A percentile compares a stretch with the other conserved stretches of the same genome.
phyloP scores from a whole-genome alignment of 2,888 invertebrate genomes.

The Dexiosoma caninum region DNA sequence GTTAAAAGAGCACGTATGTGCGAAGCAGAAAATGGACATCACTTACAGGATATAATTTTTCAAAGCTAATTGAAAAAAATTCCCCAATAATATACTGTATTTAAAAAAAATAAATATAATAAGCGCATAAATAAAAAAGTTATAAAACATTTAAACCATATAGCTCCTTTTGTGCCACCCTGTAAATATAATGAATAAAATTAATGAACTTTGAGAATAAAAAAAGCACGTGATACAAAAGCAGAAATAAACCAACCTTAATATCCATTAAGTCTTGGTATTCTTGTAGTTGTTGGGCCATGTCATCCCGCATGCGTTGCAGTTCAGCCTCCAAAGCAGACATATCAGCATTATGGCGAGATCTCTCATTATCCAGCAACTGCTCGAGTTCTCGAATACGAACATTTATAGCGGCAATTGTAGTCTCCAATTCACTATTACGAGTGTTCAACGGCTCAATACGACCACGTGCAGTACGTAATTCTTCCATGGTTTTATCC shows the following conservation, averaged over 20 bases:
- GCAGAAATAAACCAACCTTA: slow-evolving; percentile 88
- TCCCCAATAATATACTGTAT: too few relatives aligned
- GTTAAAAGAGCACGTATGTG: too few relatives aligned
- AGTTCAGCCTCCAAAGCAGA: slow-evolving; percentile 88
- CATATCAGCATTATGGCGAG: slow-evolving; percentile 87
- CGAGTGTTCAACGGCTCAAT: slow-evolving; percentile 86
- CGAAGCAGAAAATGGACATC: too few relatives aligned
- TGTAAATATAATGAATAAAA: too few relatives aligned
- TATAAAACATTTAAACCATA: too few relatives aligned
- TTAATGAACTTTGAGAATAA: too few relatives aligned
- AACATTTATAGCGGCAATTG: slow-evolving; percentile 81
- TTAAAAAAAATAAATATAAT: too few relatives aligned
- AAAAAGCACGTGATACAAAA: too few relatives aligned
- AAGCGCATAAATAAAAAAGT: too few relatives aligned
- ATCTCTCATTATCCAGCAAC: slow-evolving; percentile 87
- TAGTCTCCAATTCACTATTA: slow-evolving; percentile 86
- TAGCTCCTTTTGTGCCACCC: too few relatives aligned
- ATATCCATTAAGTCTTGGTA: slow-evolving; percentile 98
- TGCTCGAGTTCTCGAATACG: slow-evolving; percentile 90
- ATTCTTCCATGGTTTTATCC: slow-evolving; percentile 88
- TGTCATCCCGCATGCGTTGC: slow-evolving; percentile 87
- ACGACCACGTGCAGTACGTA: slow-evolving; percentile 86
- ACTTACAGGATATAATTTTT: too few relatives aligned
- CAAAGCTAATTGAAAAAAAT: too few relatives aligned
- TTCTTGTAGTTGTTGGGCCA: slow-evolving; percentile 92